These are phyloP conservation scores for Plectropomus leopardus DNA, from an alignment of 2,113 vertebrate species.

Conservation along the genomic window DNA sequence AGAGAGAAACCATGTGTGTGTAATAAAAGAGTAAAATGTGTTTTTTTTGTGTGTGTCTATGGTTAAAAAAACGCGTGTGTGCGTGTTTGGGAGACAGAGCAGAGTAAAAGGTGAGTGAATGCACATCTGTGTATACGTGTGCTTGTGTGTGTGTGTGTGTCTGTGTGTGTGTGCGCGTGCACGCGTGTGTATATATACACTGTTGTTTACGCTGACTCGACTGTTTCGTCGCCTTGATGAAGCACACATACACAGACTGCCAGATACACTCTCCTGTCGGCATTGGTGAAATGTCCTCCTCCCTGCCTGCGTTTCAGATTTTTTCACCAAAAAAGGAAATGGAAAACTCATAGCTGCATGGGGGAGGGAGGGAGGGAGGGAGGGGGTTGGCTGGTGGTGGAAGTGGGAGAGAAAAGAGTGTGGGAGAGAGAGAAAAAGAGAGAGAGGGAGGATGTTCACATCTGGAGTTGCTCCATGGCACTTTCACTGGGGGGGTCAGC, in stretches of 20 bases:
- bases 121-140: conserved; percentile 13
- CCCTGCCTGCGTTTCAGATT: conserved; percentile 86
- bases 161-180: background rate
- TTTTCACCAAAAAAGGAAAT: conserved; percentile 99
- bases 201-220: conserved; percentile 78
- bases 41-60: conserved; percentile 13
- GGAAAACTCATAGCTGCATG: conserved; percentile 86
- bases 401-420: conserved; percentile 65
- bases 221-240: conserved; percentile 76
- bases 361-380: conserved; percentile 65
- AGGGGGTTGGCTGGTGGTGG: conserved; percentile 59
- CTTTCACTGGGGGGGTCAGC: conserved; percentile 87
- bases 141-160: conserved; percentile 1
- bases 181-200: background rate
- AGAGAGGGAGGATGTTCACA: conserved; percentile 85
- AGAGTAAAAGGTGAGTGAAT: background rate
- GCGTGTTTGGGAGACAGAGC: background rate
- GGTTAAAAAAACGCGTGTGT: conserved; percentile 24
- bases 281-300: conserved; percentile 77
- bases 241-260: conserved; percentile 75
- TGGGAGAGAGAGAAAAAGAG: conserved; percentile 70
- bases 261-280: conserved; percentile 77
- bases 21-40: conserved; percentile 34
- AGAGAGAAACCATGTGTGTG: conserved; percentile 42
- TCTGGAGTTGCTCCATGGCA: conserved; percentile 96